Evolutionary conservation across 2,888 invertebrate species (phyloP).

Genomic region (Metalampra italica): DNA sequence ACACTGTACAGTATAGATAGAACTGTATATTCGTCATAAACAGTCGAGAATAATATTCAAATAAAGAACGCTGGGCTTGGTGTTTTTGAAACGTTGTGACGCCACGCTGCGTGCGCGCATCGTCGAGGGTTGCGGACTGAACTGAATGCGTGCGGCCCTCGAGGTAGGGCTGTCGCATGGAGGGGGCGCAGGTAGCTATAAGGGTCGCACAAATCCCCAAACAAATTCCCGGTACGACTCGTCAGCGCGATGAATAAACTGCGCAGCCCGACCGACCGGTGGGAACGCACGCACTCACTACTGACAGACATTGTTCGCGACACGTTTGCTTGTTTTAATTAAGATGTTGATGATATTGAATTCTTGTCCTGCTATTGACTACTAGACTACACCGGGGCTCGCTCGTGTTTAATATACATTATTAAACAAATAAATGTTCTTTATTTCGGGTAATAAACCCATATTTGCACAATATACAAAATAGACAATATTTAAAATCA

Average conservation of each 20-base stretch:
- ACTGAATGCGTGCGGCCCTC: background rate
- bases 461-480: no score
- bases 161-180: background rate
- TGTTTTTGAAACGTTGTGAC: slow-evolving; percentile 13
- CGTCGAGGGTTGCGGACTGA: slow-evolving; percentile 2
- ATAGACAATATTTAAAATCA: no score
- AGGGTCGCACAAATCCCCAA: slow-evolving; percentile 43
- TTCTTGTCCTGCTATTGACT: slow-evolving; percentile 7
- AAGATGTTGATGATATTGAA: slow-evolving; percentile 19
- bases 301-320: slow-evolving; percentile 13
- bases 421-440: no score
- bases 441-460: no score
- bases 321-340: slow-evolving; percentile 35
- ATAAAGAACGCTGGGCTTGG: background rate
- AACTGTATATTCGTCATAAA: slow-evolving; percentile 31
- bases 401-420: no score
- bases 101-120: slow-evolving; percentile 47
- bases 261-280: slow-evolving; percentile 25
- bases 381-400: background rate
- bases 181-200: slow-evolving; percentile 48
- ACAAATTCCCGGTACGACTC: slow-evolving; percentile 49
- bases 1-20: slow-evolving; percentile 35
- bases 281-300: slow-evolving; percentile 25
- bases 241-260: slow-evolving; percentile 32
- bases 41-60: slow-evolving; percentile 16